A percentile compares a stretch with the other conserved stretches of the same genome.
These are phyloP conservation scores for Cyrtorhinus lividipennis DNA, from an alignment of 1,140 invertebrate species.

Conservation along the genomic window DNA sequence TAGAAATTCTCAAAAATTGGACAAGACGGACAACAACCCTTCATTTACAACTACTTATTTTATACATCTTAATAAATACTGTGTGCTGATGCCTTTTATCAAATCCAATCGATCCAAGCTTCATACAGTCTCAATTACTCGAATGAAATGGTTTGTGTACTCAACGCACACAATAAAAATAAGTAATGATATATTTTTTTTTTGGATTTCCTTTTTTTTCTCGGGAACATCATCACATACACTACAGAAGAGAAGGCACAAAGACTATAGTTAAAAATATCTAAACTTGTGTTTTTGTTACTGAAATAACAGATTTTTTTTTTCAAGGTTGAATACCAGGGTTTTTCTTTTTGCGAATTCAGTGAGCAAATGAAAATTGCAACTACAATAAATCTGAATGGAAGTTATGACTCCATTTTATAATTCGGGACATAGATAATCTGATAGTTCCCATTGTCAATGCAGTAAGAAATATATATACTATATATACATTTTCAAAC, in stretches of 20 bases:
- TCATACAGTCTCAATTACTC: not conserved
- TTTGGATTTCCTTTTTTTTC: too few species aligned
- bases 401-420: not conserved
- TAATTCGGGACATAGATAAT: not conserved
- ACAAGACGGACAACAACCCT: not conserved
- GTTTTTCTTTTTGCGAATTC: not conserved
- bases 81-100: too few species aligned
- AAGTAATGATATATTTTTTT: too few species aligned
- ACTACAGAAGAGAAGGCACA: not conserved
- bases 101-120: not conserved
- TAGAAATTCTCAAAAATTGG: not conserved
- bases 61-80: too few species aligned
- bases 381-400: not conserved
- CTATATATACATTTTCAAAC: not conserved
- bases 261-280: slow-evolving; percentile 3
- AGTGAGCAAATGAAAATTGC: not conserved
- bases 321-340: not conserved
- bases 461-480: slow-evolving; percentile 10
- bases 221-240: not conserved
- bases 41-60: too few species aligned
- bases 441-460: not conserved
- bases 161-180: not conserved
- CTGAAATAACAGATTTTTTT: not conserved
- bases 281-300: not conserved
- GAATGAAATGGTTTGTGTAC: not conserved